phyloP scores from a whole-genome alignment of 2,888 invertebrate species.

The Rotaria macrura region DNA sequence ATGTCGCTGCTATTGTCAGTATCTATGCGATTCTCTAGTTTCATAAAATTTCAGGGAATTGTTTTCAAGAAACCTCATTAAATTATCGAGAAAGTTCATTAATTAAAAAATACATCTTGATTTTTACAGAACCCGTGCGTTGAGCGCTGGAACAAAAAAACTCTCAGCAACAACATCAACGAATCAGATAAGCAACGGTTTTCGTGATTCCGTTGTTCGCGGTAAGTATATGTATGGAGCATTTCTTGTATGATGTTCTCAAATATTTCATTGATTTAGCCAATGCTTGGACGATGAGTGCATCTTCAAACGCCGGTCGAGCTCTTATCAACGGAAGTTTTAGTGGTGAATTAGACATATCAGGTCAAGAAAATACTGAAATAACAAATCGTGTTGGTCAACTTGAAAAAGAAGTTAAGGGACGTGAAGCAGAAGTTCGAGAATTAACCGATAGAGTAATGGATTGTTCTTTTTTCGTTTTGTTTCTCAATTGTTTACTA shows the following conservation, averaged over 20 bases:
- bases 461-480: neutral
- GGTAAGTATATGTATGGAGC: neutral
- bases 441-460: constrained; percentile 28
- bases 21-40: no score
- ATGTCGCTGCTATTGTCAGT: no score
- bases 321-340: neutral
- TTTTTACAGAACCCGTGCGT: neutral
- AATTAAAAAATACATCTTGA: no score
- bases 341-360: constrained; percentile 22
- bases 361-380: constrained; percentile 23
- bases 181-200: neutral
- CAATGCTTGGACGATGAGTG: constrained; percentile 21
- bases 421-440: constrained; percentile 23
- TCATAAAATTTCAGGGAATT: no score
- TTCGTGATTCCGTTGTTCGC: neutral
- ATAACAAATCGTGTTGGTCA: constrained; percentile 24
- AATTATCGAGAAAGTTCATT: no score
- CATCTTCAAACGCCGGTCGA: neutral
- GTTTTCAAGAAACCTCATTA: no score
- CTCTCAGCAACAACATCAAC: neutral
- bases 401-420: constrained; percentile 28
- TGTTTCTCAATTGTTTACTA: neutral
- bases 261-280: constrained; percentile 11
- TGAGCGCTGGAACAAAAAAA: neutral
- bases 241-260: neutral